Base-by-base conservation (phyloP, 1,140 invertebrate genomes). In the Steinernema khuongi region DNA sequence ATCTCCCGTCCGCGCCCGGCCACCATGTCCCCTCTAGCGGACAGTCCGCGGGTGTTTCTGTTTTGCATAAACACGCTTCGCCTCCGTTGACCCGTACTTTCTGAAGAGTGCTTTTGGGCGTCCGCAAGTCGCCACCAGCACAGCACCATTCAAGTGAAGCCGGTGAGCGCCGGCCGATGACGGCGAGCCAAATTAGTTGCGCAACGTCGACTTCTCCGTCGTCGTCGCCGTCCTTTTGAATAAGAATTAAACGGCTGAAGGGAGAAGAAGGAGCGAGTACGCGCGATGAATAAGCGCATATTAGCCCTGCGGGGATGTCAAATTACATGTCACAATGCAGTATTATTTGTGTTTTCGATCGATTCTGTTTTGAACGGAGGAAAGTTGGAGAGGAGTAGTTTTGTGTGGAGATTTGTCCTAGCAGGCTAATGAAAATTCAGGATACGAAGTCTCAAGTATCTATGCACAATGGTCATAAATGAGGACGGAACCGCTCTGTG, bases 201-300 rank as follows among this genome's bases (percentile, higher is more conserved):
- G 50, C 50, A 60, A 60, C 50, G 50, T 60, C 50, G 50, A 60
- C 50, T 60, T 17, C 50, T 11, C 50, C 14, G 22, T 14, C 19
- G 14, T n/a, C 14, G 26, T 14, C 14, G 4, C n/a, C n/a, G 7
- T 41, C 36, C 36, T 41, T 41, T 41, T 60, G 50, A 60, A 60
- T 14, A 60, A 60, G 50, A 60, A 60, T 60, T 60, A 60, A 60
- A 60, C 50, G 50, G 19, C 50, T 60, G 7, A 60, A 22, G 7
- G 14, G 50, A 60, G 26, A 22, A 7, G 50, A 22, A 60, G 36
- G n/a, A n/a, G n/a, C n/a, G n/a, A n/a, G n/a, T n/a, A n/a, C n/a
- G n/a, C n/a, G n/a, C 36, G 50, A 60, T 60, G 50, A 60, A 60
- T 60, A 60, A 60, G 50, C 50, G 50, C 50, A 26, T 60, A 60